Base-by-base conservation (phyloP, 2,888 invertebrate genomes). In the Argynnis bischoffii region DNA sequence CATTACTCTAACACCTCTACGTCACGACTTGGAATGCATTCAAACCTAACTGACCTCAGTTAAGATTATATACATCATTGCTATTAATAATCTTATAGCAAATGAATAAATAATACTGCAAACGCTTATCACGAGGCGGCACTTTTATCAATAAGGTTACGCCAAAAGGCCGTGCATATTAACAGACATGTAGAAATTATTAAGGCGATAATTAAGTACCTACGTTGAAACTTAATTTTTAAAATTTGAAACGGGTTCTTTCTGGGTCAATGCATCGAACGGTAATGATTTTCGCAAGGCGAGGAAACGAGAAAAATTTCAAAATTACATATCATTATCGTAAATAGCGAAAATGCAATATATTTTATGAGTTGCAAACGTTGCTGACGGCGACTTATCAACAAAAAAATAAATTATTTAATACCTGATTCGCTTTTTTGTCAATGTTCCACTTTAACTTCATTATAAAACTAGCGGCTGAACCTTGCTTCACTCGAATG, bases 61-160 rank as follows among this genome's bases (percentile, higher is more conserved):
- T 53, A 53, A 63, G 65, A 70, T 67, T 65, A 53, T 16, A 64
- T 53, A 65, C 61, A 66, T 70, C 66, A 70, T 53, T 48, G 55
- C 63, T 72, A 72, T 69, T 66, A 68, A 69, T 72, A 70, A 55
- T 55, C 55, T 63, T 26, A 56, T 65, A 65, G 69, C 47, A 47
- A 60, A 21, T 26, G 21, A 65, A 71, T 66, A 66, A 67, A 64
- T 61, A 61, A 59, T 48, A 16, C n/a, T 51, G 57, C 54, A 48
- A 55, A 64, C 41, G 47, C 35, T 69, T 70, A 74, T 74, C 73
- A 68, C 54, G 66, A 70, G 51, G 67, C 70, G 71, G 69, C 55
- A 56, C 59, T 48, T 71, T 70, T 74, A 73, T 72, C 69, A 66
- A 66, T 69, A 70, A 70, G 70, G 70, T 73, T 66, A 68, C 67